Percentiles rank a stretch among this genome's conserved stretches.
Evolutionary conservation across 2,113 vertebrate genomes (phyloP).

Genomic region (Plectropomus leopardus): DNA sequence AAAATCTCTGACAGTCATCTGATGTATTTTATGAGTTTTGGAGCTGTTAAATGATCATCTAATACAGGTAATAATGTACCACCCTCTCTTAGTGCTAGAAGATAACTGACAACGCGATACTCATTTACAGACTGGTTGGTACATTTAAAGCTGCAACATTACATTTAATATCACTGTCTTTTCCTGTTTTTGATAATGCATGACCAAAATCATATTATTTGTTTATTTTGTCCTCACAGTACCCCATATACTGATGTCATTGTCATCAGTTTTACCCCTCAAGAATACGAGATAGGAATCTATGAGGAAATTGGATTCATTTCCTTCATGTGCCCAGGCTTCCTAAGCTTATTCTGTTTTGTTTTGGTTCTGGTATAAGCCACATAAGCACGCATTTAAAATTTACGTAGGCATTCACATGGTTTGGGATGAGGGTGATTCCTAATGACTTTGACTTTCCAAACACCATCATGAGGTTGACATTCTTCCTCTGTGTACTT

Average conservation of each 20-base stretch:
- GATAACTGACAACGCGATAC: neutral
- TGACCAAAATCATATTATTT: neutral
- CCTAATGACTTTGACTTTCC: neutral
- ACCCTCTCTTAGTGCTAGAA: neutral
- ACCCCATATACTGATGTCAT: neutral
- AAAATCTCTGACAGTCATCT: too few relatives aligned
- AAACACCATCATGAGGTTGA: neutral
- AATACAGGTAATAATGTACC: too few relatives aligned
- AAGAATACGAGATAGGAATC: conserved; percentile 39
- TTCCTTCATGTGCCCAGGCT: conserved; percentile 40
- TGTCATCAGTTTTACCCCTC: neutral
- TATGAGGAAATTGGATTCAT: conserved; percentile 46
- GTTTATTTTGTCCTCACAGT: neutral
- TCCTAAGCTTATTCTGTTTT: neutral
- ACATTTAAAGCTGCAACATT: neutral
- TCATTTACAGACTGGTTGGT: neutral
- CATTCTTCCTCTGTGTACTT: neutral
- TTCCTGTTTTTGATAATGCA: neutral
- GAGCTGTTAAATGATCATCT: neutral
- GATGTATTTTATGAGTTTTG: neutral
- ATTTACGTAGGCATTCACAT: too few relatives aligned
- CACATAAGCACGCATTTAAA: neutral
- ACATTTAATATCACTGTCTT: neutral
- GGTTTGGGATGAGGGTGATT: neutral
- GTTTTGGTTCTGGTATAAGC: neutral